Conservation (phyloP, 1,140 invertebrate genomes). For the Scaptomyza montana region DNA sequence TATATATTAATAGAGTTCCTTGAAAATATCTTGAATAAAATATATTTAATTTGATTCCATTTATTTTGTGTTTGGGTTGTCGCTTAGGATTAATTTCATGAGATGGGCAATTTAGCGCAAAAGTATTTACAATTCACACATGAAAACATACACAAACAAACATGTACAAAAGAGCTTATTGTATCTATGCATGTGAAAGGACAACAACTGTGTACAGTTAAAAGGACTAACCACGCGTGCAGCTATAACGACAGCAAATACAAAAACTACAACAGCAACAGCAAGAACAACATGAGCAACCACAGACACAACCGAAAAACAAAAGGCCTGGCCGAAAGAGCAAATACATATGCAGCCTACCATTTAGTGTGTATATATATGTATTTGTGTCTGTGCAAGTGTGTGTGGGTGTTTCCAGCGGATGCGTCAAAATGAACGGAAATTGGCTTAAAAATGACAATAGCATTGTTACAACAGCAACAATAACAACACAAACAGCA, state of each 20-base stretch:
- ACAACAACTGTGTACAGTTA: conserved; percentile 27
- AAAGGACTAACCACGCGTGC: conserved; percentile 40
- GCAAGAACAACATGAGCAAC: background rate
- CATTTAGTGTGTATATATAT: conserved; percentile 6
- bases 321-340: conserved; percentile 38
- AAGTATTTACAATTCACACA: conserved; percentile 17
- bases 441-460: conserved; percentile 82
- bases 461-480: conserved; percentile 55
- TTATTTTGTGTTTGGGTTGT: background rate
- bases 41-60: too few species aligned
- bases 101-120: conserved; percentile 16
- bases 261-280: conserved; percentile 7
- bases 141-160: background rate
- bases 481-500: conserved; percentile 55
- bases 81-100: conserved; percentile 23
- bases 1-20: too few species aligned
- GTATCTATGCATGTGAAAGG: conserved; percentile 23
- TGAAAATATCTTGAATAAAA: too few species aligned
- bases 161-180: conserved; percentile 14
- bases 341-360: conserved; percentile 25
- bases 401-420: conserved; percentile 44
- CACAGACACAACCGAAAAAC: conserved; percentile 44
- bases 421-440: conserved; percentile 82
- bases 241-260: conserved; percentile 18
- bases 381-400: conserved; percentile 12